A percentile compares a stretch with the other conserved stretches of the same genome.
Conservation (phyloP, 2,797 vertebrate species). For the Coendou prehensilis region DNA sequence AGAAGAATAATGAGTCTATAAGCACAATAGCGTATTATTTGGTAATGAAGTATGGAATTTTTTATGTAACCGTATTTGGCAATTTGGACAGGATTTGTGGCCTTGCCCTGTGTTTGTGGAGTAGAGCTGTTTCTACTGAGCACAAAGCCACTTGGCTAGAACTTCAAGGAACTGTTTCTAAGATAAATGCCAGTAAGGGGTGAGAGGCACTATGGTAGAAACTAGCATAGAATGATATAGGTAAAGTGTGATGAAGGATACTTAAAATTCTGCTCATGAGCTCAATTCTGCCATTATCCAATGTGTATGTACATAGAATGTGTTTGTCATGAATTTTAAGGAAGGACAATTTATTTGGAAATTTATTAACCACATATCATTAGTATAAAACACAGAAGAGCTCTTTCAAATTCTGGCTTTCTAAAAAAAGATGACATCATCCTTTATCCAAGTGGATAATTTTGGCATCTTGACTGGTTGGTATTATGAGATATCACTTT, state of each 20-base stretch:
- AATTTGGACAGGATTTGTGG: background rate
- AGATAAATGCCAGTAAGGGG: background rate
- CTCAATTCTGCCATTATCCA: background rate
- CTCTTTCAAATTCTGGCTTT: background rate
- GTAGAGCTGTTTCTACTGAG: background rate
- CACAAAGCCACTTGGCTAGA: background rate
- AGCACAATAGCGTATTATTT: background rate
- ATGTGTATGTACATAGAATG: background rate
- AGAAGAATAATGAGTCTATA: background rate
- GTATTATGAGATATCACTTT: background rate
- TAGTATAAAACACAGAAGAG: background rate
- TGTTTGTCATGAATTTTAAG: constrained; percentile 12
- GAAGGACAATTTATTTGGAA: background rate
- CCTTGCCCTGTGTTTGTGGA: background rate
- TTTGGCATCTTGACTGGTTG: background rate
- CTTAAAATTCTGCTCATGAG: background rate
- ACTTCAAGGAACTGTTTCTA: background rate
- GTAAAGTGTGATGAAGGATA: background rate
- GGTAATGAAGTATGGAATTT: background rate
- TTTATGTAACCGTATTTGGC: background rate
- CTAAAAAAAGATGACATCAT: background rate
- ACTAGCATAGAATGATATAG: background rate
- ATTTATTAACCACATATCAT: background rate
- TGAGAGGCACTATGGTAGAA: background rate
- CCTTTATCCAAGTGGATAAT: background rate